Evolutionary conservation across 2,113 vertebrate genomes (phyloP).

Genomic region (Pionites leucogaster): DNA sequence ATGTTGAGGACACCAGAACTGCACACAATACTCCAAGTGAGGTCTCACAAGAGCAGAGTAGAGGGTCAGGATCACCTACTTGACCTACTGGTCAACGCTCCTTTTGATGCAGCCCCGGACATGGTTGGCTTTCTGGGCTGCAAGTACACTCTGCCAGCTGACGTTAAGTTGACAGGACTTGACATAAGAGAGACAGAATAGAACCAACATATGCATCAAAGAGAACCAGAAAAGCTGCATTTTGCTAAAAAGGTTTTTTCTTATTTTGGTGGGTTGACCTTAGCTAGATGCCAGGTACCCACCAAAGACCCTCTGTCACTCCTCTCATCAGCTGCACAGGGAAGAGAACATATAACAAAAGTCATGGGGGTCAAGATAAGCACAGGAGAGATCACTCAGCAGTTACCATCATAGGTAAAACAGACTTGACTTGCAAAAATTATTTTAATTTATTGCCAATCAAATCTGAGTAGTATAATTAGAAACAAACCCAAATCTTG

Average conservation of each 20-base stretch:
- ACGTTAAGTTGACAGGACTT: neutral
- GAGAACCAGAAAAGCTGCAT: neutral
- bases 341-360: neutral
- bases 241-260: neutral
- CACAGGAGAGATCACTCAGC: neutral
- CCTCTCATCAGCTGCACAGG: neutral
- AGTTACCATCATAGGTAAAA: neutral
- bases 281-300: neutral
- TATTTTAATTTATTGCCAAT: neutral
- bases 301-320: neutral
- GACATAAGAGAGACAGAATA: neutral
- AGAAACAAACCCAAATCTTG: neutral
- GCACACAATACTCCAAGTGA: no score
- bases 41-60: no score
- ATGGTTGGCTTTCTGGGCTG: no score
- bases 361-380: fast-evolving
- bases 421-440: neutral
- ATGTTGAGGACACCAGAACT: no score
- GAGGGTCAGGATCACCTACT: no score
- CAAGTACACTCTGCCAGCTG: no score
- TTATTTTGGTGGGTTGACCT: neutral
- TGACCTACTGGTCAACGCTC: no score
- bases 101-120: no score
- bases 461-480: neutral
- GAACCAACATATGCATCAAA: neutral